Conservation (phyloP, 64 coral and sea anemone genomes). For the Montipora efflorescens region DNA sequence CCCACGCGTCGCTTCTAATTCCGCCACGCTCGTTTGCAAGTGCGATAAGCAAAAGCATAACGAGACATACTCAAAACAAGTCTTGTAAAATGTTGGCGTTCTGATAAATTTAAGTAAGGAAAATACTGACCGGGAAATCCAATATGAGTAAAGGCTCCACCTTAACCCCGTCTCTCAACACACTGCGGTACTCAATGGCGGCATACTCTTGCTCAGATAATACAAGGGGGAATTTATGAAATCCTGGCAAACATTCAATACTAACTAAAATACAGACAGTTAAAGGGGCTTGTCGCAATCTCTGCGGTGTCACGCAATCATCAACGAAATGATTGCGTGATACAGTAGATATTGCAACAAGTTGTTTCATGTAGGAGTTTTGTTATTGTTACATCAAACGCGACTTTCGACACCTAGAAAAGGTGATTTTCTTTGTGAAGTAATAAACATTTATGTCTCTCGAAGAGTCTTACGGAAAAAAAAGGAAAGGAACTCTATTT, state of each 20-base stretch:
- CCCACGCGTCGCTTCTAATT: background rate
- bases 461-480: background rate
- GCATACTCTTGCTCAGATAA: background rate
- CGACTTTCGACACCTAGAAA: background rate
- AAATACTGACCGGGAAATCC: background rate
- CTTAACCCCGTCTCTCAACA: background rate
- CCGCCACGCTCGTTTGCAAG: background rate
- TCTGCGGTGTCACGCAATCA: too few species aligned
- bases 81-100: background rate
- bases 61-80: background rate
- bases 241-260: background rate
- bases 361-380: too few species aligned
- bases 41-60: slow-evolving; percentile 3
- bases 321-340: background rate
- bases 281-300: too few species aligned
- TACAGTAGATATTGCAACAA: background rate
- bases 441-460: background rate
- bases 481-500: too few species aligned
- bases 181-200: background rate
- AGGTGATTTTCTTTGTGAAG: background rate
- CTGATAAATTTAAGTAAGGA: background rate
- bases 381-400: background rate
- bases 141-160: background rate
- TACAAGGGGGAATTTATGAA: background rate
- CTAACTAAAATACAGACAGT: background rate